Conservation (phyloP, 2,113 vertebrate species). For the Calyptomena viridis region DNA sequence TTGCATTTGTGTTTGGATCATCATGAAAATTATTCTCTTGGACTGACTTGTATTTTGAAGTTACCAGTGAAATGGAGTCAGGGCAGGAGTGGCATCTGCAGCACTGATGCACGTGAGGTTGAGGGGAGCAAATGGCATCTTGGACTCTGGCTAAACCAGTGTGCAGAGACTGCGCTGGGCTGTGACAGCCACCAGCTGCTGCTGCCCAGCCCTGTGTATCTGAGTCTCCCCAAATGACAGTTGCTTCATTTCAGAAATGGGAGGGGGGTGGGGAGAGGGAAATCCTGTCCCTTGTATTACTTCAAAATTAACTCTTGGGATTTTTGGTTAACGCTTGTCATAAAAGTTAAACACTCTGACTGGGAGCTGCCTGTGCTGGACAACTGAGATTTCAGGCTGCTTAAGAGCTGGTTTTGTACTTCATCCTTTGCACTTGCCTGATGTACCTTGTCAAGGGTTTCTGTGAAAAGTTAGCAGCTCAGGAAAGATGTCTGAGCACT, state of each 20-base stretch:
- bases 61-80: neutral
- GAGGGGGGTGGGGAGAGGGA: rapidly evolving
- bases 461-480: neutral
- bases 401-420: neutral
- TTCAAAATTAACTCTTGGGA: neutral
- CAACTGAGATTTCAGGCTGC: neutral
- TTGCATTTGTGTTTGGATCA: neutral
- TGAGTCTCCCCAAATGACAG: rapidly evolving
- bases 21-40: neutral
- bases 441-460: neutral
- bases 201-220: neutral
- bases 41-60: neutral
- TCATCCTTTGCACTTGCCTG: neutral
- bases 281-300: neutral
- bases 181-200: neutral
- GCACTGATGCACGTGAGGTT: rapidly evolving
- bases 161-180: neutral
- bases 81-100: neutral
- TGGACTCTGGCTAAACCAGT: neutral
- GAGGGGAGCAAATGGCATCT: neutral
- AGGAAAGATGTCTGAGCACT: neutral
- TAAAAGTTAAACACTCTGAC: neutral
- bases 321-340: neutral
- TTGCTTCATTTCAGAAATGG: neutral
- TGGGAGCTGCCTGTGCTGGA: neutral